Evolutionary conservation across 1,140 invertebrate genomes (phyloP).

Genomic region (Drosophila mayri): DNA sequence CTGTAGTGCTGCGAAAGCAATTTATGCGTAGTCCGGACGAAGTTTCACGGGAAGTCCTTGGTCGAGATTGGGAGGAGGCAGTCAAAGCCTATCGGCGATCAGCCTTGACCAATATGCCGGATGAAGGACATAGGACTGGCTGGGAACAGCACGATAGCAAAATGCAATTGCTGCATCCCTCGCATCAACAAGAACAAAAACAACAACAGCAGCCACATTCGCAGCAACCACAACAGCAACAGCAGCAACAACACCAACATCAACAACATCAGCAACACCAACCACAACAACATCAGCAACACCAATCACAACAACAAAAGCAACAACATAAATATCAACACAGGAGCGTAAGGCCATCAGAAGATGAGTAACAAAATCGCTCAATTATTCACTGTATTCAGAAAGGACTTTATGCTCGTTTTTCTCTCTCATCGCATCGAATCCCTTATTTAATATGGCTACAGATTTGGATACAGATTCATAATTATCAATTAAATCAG

Average conservation of each 20-base stretch:
- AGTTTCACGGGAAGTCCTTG: conserved; percentile 42
- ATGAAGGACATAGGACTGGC: neutral
- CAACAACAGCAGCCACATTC: neutral
- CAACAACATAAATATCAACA: too few species aligned
- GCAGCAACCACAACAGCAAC: neutral
- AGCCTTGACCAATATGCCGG: too few species aligned
- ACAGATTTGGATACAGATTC: neutral
- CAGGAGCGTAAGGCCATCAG: neutral
- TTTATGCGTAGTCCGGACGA: conserved; percentile 73
- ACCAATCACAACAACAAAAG: neutral
- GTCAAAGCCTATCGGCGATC: conserved; percentile 11
- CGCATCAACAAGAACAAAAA: neutral
- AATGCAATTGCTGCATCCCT: neutral
- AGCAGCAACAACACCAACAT: neutral
- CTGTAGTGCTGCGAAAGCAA: conserved; percentile 25
- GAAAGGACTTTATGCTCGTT: neutral
- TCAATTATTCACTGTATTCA: neutral
- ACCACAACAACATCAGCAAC: neutral
- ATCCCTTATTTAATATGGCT: neutral
- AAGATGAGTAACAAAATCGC: neutral
- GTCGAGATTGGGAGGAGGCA: conserved; percentile 51
- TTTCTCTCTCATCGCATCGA: too few species aligned
- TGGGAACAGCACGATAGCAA: neutral
- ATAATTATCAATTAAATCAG: neutral
- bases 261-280: neutral